Conservation (phyloP, 2,797 vertebrate species). For the Poeciliopsis paucimaculata region DNA sequence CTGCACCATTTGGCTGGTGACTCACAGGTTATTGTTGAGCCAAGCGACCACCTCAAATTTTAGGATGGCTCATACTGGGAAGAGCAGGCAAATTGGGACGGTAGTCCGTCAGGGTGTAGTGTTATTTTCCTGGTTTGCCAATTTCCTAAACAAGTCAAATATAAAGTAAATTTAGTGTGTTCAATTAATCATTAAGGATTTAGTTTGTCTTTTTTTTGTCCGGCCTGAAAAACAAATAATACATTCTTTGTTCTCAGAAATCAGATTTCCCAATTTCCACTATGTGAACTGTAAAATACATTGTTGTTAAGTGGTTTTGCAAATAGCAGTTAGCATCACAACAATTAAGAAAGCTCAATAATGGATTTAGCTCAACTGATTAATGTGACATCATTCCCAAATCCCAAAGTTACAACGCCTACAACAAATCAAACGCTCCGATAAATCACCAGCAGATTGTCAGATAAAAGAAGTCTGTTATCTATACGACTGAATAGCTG, state of each 20-base stretch:
- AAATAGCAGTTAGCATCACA: not conserved
- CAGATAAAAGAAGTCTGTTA: not conserved
- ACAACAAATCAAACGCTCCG: not conserved
- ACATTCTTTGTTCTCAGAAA: not conserved
- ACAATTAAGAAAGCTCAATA: not conserved
- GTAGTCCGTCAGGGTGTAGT: constrained; percentile 34
- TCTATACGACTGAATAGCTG: not conserved
- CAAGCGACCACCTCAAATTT: constrained; percentile 34
- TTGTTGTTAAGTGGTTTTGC: not conserved
- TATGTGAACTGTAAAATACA: not conserved
- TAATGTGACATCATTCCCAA: not conserved
- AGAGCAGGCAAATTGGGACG: constrained; percentile 31
- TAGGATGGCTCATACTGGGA: constrained; percentile 21
- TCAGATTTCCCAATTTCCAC: not conserved
- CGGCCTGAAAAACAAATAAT: not conserved
- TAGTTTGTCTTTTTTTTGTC: constrained; percentile 22
- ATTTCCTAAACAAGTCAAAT: constrained; percentile 18
- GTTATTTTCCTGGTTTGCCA: constrained; percentile 16
- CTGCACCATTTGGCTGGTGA: constrained; percentile 6
- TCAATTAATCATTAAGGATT: constrained; percentile 19
- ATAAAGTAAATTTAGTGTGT: constrained; percentile 6
- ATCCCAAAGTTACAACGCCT: not conserved
- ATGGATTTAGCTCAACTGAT: not conserved
- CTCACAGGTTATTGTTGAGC: constrained; percentile 25
- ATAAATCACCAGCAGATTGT: not conserved